Evolutionary conservation across 2,888 invertebrate genomes (phyloP).

Genomic region (Rhagophthalmus giganteus): DNA sequence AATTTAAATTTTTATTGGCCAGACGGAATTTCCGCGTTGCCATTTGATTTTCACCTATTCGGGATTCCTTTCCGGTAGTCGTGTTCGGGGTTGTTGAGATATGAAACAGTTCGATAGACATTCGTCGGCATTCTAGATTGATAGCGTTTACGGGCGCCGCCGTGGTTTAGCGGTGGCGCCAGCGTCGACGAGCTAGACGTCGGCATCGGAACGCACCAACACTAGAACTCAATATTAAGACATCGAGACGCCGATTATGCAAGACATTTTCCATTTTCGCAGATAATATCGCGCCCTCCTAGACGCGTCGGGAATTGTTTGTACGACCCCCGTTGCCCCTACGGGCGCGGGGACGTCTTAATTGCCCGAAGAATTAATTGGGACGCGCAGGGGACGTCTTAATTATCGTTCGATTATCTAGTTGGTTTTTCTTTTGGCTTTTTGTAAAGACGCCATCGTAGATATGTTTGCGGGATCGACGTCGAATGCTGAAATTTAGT

Average conservation of each 20-base stretch:
- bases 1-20: too few species aligned
- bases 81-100: slow-evolving; percentile 24
- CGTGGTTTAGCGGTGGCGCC: slow-evolving; percentile 45
- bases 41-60: too few species aligned
- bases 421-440: too few species aligned
- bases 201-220: slow-evolving; percentile 45
- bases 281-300: slow-evolving; percentile 13
- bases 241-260: slow-evolving; percentile 19
- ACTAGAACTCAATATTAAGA: slow-evolving; percentile 35
- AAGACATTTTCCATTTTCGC: slow-evolving; percentile 15
- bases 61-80: too few species aligned
- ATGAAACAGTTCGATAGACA: slow-evolving; percentile 39
- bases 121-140: slow-evolving; percentile 44
- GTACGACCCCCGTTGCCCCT: too few species aligned
- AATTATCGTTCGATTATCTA: too few species aligned
- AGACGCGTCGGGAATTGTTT: background rate
- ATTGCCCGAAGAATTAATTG: too few species aligned
- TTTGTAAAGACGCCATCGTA: too few species aligned
- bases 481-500: slow-evolving; percentile 35
- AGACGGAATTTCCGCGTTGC: too few species aligned
- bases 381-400: too few species aligned
- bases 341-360: too few species aligned
- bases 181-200: slow-evolving; percentile 47
- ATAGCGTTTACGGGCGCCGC: slow-evolving; percentile 46
- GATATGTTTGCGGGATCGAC: too few species aligned